A percentile compares a stretch with the other conserved stretches of the same genome.
These are phyloP conservation scores for Oplegnathus fasciatus DNA, from an alignment of 2,113 vertebrate genomes.

Conservation along the genomic window DNA sequence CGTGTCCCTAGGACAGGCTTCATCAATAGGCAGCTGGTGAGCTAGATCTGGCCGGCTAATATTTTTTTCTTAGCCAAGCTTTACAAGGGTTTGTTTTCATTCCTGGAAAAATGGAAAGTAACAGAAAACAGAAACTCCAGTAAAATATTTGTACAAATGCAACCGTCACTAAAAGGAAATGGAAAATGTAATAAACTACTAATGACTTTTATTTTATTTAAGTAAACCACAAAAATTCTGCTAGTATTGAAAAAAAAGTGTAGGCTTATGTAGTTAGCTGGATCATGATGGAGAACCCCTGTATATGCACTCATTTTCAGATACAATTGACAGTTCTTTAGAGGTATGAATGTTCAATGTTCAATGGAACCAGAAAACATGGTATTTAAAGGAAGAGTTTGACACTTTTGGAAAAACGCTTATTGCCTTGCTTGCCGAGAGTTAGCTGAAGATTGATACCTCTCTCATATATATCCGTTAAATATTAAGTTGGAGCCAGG, in stretches of 20 bases:
- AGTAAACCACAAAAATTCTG: not conserved
- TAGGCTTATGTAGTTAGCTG: too few species aligned
- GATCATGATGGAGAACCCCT: too few species aligned
- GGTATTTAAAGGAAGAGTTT: not conserved
- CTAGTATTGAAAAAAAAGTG: too few species aligned
- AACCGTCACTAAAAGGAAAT: not conserved
- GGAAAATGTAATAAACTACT: not conserved
- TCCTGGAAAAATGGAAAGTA: conserved; percentile 3
- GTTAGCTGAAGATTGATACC: not conserved
- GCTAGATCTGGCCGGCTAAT: conserved; percentile 20
- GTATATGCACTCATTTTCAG: too few species aligned
- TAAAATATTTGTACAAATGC: not conserved
- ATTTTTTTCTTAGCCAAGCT: conserved; percentile 26
- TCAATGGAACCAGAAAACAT: not conserved
- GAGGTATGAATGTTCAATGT: too few species aligned
- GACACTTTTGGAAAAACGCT: not conserved
- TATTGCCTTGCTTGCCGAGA: too few species aligned
- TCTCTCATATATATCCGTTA: too few species aligned
- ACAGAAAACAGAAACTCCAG: not conserved
- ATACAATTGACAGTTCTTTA: too few species aligned
- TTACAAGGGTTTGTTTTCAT: conserved; percentile 21
- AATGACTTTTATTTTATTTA: not conserved
- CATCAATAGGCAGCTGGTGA: conserved; percentile 46
- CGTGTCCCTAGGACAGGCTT: conserved; percentile 33
- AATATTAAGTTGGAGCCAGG: too few species aligned